Base-by-base conservation (phyloP, 2,113 vertebrate genomes). In the Irena cyanogastra region DNA sequence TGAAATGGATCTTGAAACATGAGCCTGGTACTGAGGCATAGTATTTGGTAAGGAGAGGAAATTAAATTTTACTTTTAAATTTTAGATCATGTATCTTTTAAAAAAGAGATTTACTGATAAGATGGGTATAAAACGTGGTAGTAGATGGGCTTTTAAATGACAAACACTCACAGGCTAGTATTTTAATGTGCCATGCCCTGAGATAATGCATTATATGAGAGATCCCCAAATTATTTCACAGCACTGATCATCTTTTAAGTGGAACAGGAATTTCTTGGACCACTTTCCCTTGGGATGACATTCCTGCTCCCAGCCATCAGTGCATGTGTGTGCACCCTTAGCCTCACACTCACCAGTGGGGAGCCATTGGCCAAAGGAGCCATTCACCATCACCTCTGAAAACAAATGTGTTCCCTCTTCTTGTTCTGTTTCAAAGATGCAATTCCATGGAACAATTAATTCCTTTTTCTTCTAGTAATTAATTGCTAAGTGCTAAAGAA, bases 1-100 rank as follows among this genome's bases (percentile, higher is more conserved):
- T 90, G 87, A 87, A 96, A 63, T 6, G 44, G 90, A 94, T 65
- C 57, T 91, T 94, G 89, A 95, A 86, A 89, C 42, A 87, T 89
- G 64, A 90, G 83, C 39, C 23, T 69, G 59, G 28, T 71, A 47
- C 57, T 31, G 37, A 74, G n/a, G 50, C 41, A 54, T 0, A 91
- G 21, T 89, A 27, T 75, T 83, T 83, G 72, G 75, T 87, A 80
- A 75, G 87, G 71, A 77, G 49, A 78, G 45, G 93, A 97, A 96
- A 97, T 97, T 95, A 97, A 96, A 97, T 97, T 97, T 97, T 97
- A 97, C 97, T 97, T 97, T 96, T 84, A 97, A 96, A 97, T 97
- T 95, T 96, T 65, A 74, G 47, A 74, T 31, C 42, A 81, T 47
- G 50, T 83, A 22, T 80, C 70, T 60, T 92, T 87, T 68, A 7